Percentiles rank a stretch among this genome's conserved stretches.
phyloP scores from a whole-genome alignment of 1,140 invertebrate genomes.

The Aphidius ervi region DNA sequence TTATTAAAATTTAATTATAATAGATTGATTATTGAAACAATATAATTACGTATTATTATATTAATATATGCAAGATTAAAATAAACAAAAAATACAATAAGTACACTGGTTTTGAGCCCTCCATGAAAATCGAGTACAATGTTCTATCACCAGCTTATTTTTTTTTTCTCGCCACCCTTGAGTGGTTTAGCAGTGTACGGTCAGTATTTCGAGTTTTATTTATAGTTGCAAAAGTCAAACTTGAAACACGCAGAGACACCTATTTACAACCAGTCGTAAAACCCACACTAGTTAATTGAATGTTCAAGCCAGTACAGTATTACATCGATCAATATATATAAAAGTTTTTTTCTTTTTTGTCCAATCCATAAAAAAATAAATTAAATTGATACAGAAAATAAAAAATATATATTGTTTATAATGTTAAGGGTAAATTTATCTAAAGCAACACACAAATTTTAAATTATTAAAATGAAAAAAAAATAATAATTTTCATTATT shows the following conservation, averaged over 20 bases:
- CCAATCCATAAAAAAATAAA: not conserved
- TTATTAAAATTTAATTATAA: too few species aligned
- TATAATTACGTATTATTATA: too few species aligned
- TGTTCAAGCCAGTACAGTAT: slow-evolving; percentile 12
- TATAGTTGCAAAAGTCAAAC: slow-evolving; percentile 1
- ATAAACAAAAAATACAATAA: slow-evolving; percentile 7
- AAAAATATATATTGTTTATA: too few species aligned
- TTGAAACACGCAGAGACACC: slow-evolving; percentile 10
- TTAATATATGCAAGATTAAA: not conserved
- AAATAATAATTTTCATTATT: too few species aligned
- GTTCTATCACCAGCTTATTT: too few species aligned
- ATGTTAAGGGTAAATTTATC: too few species aligned
- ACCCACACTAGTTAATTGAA: slow-evolving; percentile 20
- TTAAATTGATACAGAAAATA: not conserved
- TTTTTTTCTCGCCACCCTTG: too few species aligned
- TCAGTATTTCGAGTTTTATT: slow-evolving; percentile 14
- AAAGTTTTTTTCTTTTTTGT: slow-evolving; percentile 6
- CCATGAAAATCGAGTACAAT: too few species aligned
- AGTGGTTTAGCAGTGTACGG: too few species aligned
- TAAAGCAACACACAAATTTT: too few species aligned
- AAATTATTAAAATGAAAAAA: too few species aligned
- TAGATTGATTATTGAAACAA: too few species aligned
- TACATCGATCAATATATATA: slow-evolving; percentile 16
- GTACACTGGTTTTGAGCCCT: not conserved
- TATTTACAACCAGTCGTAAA: slow-evolving; percentile 21